phyloP scores from a whole-genome alignment of 1,140 invertebrate species.

The Drosophila ficusphila region DNA sequence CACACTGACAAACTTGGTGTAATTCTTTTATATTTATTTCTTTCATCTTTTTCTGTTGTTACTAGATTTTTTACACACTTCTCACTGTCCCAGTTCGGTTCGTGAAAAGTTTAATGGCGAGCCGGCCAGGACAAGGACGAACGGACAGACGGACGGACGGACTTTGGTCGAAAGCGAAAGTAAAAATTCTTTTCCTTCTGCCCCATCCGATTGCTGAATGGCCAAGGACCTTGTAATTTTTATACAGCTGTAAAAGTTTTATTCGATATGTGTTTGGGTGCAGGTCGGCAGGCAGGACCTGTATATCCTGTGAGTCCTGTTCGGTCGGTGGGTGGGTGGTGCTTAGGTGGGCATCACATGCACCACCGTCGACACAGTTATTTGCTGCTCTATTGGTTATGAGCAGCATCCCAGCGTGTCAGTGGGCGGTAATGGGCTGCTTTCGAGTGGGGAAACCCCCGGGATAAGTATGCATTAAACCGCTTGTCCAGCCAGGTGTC shows the following conservation, averaged over 20 bases:
- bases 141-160: background rate
- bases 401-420: constrained; percentile 41
- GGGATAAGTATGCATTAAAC: constrained; percentile 28
- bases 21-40: constrained; percentile 83
- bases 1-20: constrained; percentile 70
- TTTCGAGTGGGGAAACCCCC: background rate
- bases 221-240: constrained; percentile 80
- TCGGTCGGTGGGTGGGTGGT: background rate
- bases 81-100: constrained; percentile 78
- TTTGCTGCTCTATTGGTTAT: constrained; percentile 75
- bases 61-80: constrained; percentile 78
- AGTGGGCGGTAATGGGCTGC: background rate
- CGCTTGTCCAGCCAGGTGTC: constrained; percentile 13
- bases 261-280: constrained; percentile 78
- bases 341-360: constrained; percentile 9
- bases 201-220: constrained; percentile 51
- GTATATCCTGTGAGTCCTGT: too few species aligned
- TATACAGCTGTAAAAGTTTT: constrained; percentile 82
- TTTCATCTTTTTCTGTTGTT: constrained; percentile 83
- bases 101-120: constrained; percentile 80
- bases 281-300: constrained; percentile 24
- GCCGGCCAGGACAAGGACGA: constrained; percentile 65
- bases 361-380: constrained; percentile 65
- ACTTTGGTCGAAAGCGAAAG: constrained; percentile 70
- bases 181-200: constrained; percentile 70